phyloP scores from a whole-genome alignment of 2,888 invertebrate genomes.

The Ichneumoninae sp. region DNA sequence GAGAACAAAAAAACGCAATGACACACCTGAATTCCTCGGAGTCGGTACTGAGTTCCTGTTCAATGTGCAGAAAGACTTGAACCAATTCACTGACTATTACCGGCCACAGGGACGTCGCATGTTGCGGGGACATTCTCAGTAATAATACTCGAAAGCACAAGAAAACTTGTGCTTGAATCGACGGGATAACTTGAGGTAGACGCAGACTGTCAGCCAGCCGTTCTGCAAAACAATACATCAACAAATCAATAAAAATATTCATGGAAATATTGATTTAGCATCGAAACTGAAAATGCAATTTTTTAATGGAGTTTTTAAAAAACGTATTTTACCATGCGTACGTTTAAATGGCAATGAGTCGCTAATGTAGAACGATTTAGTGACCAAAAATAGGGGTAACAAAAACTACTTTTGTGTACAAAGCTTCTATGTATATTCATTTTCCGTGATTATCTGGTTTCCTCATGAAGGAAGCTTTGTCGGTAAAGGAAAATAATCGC shows the following conservation, averaged over 20 bases:
- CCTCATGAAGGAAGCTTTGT: too few relatives aligned
- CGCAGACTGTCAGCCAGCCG: conserved; percentile 93
- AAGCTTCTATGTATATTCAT: too few relatives aligned
- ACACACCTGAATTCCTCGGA: conserved; percentile 91
- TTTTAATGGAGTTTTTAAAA: neutral
- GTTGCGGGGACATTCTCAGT: conserved; percentile 92
- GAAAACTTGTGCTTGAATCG: conserved; percentile 94
- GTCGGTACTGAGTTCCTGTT: conserved; percentile 92
- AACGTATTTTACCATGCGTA: neutral
- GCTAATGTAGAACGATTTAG: too few relatives aligned
- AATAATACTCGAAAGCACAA: conserved; percentile 94
- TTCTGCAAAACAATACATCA: conserved; percentile 86
- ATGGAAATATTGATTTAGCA: neutral
- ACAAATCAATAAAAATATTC: neutral
- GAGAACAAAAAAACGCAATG: conserved; percentile 18
- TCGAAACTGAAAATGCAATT: conserved; percentile 17
- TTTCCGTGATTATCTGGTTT: too few relatives aligned
- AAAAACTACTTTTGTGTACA: too few relatives aligned
- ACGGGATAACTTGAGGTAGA: conserved; percentile 89
- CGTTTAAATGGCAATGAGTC: too few relatives aligned
- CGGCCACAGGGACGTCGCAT: conserved; percentile 95
- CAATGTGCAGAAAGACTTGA: conserved; percentile 94
- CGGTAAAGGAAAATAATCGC: too few relatives aligned
- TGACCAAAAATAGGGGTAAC: too few relatives aligned
- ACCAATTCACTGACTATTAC: conserved; percentile 96